Evolutionary conservation across 2,888 invertebrate genomes (phyloP), one percentile per base, ranked within the genome.

Genomic region (Synergus laeviventris): DNA sequence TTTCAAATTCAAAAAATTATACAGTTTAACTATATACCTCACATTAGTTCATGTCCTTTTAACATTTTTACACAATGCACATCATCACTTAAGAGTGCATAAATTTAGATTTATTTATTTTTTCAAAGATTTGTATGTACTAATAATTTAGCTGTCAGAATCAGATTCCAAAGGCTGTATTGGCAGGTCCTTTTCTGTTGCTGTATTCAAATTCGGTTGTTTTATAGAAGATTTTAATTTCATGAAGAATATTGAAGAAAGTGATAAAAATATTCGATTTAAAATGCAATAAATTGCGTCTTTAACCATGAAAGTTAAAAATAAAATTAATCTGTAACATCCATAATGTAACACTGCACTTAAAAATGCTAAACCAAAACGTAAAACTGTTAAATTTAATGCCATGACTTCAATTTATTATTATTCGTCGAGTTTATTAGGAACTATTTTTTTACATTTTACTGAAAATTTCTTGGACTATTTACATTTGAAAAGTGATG

Each of bases 311-410:
- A 86, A 73, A 70, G 89, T 83, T 1, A 83, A 45, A 12, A 82
- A 76, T 14, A 88, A 81, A 14, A 84, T 84, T 9, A 85, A 60
- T 78, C 84, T 84, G 62, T 89, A 90, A 7, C 89, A 79, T 21
- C 86, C 82, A 76, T 89, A 90, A 74, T 89, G 87, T 11, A 88
- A 49, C 11, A 88, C 74, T 12, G 87, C 87, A 73, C 88, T 88
- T 0, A 86, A 49, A 60, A 88, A 81, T 16, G 86, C 83, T 38
- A 86, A 59, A 49, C 83, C 84, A 21, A 88, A 73, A 45, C 70
- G 76, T 64, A 61, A 62, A 16, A 45, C 9, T 36, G 75, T 75
- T 24, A 75, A 62, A 18, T 60, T 61, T 59, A 64, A 49, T 56
- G 74, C 64, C 77, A 74, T 73, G 36, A 49, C 76, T 16, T 49